Evolutionary conservation across 2,888 invertebrate genomes (phyloP), one percentile per base, ranked within the genome.

Genomic region (Platycheirus albimanus): DNA sequence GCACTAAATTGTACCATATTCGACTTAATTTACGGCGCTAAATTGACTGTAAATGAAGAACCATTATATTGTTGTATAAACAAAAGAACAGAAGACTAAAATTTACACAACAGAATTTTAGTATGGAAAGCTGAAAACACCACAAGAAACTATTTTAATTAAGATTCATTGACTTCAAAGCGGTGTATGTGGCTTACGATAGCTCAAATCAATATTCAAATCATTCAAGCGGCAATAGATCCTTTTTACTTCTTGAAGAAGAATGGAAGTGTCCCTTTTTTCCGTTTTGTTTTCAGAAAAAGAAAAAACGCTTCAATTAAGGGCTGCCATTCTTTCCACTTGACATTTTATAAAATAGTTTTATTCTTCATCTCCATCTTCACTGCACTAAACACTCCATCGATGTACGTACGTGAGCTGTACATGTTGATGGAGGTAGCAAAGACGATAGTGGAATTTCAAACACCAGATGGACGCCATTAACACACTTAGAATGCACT

Each of bases 401-500:
- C 67, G 63, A 52, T 64, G 10, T 15, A 4, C 38, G 56, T 58
- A 58, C 41, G 51, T 51, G 61, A 10, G 56, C 28, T 24, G 30
- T 49, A 17, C 56, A 63, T 66, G 61, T 71, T 81, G 71, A 81
- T 67, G 66, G 77, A 77, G 63, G 56, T 41, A 45, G 49, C 10
- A 47, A 66, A 41, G 41, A 69, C 81, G 71, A 61, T 67, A 54
- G 81, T 61, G 67, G 71, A 77, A 83, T 58, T 77, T 63, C 63
- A 45, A 72, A 67, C 49, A 41, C 77, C 81, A 83, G 77, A 83
- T 83, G 81, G 72, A 83, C 52, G 72, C 72, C 81, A 83, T 83
- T 83, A 83, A 83, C 81, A 67, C 77, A 83, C 81, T 78, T 78
- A 64, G 67, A 33, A 77, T 78, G 72, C 77, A 78, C 78, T 72